Evolutionary conservation across 2,113 vertebrate species (phyloP).

Genomic region (Guaruba guarouba): DNA sequence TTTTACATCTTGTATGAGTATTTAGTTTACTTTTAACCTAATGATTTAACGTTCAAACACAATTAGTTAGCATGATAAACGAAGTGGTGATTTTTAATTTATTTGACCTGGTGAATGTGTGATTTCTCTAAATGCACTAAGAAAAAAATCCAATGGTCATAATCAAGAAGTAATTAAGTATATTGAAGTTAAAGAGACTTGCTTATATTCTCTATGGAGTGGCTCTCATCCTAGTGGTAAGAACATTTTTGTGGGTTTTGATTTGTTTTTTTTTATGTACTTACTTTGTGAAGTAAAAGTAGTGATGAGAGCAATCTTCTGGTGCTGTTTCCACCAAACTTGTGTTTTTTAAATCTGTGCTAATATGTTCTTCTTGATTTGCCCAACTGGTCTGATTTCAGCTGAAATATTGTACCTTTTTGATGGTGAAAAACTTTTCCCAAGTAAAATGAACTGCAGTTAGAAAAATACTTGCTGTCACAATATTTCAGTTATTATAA

Average conservation of each 20-base stretch:
- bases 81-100: neutral
- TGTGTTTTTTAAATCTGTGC: neutral
- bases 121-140: neutral
- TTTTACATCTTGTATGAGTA: neutral
- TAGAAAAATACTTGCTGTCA: conserved; percentile 37
- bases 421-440: neutral
- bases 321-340: neutral
- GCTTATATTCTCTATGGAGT: neutral
- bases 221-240: neutral
- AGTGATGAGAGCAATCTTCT: neutral
- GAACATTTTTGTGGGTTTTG: neutral
- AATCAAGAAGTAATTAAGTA: neutral
- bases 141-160: neutral
- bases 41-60: neutral
- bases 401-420: neutral
- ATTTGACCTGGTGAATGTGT: neutral
- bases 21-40: neutral
- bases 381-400: neutral
- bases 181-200: neutral
- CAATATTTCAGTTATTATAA: conserved; percentile 42
- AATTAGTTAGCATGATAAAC: neutral
- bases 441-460: neutral
- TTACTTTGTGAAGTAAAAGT: neutral
- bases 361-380: neutral
- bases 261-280: neutral